Conservation (phyloP, 2,888 invertebrate genomes). For the Apodemia zela region DNA sequence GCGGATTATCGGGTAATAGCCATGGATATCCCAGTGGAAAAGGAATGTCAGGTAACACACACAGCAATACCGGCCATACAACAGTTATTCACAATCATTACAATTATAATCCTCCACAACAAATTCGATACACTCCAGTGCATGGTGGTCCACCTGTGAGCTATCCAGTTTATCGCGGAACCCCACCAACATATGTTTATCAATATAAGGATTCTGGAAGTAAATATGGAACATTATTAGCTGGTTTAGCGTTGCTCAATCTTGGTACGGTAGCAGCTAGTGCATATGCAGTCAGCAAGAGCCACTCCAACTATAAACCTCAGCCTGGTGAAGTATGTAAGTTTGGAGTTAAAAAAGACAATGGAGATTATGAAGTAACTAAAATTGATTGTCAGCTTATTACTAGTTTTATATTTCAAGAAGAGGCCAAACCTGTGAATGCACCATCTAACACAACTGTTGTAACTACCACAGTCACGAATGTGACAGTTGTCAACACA, state of each 20-base stretch:
- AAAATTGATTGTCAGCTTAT: conserved; percentile 66
- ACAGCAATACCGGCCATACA: conserved; percentile 34
- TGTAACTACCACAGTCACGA: conserved; percentile 56
- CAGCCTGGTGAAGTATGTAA: conserved; percentile 63
- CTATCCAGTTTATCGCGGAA: conserved; percentile 63
- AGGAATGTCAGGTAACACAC: conserved; percentile 38
- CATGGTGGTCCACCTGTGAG: conserved; percentile 47
- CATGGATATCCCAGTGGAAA: conserved; percentile 37
- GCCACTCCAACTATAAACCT: conserved; percentile 44
- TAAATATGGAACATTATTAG: conserved; percentile 62
- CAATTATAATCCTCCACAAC: conserved; percentile 61
- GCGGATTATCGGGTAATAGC: conserved; percentile 34
- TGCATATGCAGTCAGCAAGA: conserved; percentile 45
- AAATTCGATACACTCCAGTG: conserved; percentile 53
- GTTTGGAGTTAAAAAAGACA: conserved; percentile 61
- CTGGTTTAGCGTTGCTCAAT: conserved; percentile 64
- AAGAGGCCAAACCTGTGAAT: conserved; percentile 39
- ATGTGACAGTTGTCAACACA: conserved; percentile 53
- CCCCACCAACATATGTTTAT: conserved; percentile 64
- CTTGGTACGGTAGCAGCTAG: conserved; percentile 59
- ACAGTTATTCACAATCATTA: conserved; percentile 57
- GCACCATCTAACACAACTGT: conserved; percentile 47
- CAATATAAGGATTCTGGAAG: conserved; percentile 66
- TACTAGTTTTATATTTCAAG: conserved; percentile 60
- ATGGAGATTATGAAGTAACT: conserved; percentile 67